These are phyloP conservation scores for Dunckerocampus dactyliophorus DNA, from an alignment of 2,113 vertebrate genomes.

Conservation along the genomic window DNA sequence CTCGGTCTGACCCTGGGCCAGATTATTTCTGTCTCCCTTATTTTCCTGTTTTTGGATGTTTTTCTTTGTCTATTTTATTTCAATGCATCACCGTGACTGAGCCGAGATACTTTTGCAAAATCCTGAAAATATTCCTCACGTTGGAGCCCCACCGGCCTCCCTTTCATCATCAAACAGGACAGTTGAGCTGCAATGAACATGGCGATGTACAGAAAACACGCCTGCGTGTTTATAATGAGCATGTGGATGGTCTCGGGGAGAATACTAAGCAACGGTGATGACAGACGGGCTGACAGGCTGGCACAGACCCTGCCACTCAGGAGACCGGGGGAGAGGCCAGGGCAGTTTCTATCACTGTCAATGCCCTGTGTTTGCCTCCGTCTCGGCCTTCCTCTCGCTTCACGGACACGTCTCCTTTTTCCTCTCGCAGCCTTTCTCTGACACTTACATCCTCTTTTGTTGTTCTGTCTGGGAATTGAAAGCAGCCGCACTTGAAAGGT, in stretches of 20 bases:
- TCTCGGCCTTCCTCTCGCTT: not conserved
- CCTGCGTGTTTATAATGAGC: slow-evolving; percentile 60
- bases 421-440: slow-evolving; percentile 12
- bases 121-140: slow-evolving; percentile 34
- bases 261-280: slow-evolving; percentile 72
- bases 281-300: slow-evolving; percentile 74
- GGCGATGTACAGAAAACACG: slow-evolving; percentile 68
- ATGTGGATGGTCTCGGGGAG: slow-evolving; percentile 68
- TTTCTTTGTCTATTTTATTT: too few relatives aligned
- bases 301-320: slow-evolving; percentile 75
- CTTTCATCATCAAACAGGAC: slow-evolving; percentile 21
- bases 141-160: slow-evolving; percentile 22
- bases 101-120: slow-evolving; percentile 52
- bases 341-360: slow-evolving; percentile 66
- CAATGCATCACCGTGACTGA: slow-evolving; percentile 25
- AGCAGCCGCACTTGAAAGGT: slow-evolving; percentile 1
- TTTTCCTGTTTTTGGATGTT: too few relatives aligned
- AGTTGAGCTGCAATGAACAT: slow-evolving; percentile 55
- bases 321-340: slow-evolving; percentile 61
- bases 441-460: slow-evolving; percentile 16
- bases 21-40: too few relatives aligned
- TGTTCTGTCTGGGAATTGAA: slow-evolving; percentile 38
- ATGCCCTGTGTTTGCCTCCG: slow-evolving; percentile 20
- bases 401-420: not conserved
- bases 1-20: too few relatives aligned